A percentile compares a stretch with the other conserved stretches of the same genome.
Conservation (phyloP, 2,888 invertebrate genomes). For the Lasioglossum vierecki region DNA sequence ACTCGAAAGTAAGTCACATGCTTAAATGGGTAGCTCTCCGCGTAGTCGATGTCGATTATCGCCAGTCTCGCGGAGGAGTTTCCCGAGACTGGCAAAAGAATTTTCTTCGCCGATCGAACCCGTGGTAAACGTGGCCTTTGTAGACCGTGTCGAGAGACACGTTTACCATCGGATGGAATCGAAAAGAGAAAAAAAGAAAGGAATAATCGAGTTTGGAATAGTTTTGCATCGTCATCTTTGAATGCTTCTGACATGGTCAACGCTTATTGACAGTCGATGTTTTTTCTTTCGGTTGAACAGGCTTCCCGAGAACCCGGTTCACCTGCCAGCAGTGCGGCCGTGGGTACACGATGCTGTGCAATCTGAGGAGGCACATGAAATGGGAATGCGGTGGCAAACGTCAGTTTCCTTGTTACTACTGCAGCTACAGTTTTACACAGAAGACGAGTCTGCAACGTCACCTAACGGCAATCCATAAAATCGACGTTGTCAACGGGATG, state of each 20-base stretch:
- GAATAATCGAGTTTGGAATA: neutral
- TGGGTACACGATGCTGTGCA: constrained; percentile 74
- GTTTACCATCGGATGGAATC: constrained; percentile 24
- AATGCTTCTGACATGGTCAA: neutral
- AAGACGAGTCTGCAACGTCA: constrained; percentile 81
- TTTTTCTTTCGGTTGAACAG: constrained; percentile 71
- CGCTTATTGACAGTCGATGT: constrained; percentile 40
- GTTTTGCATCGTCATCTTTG: neutral
- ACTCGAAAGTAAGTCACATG: constrained; percentile 14
- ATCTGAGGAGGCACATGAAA: constrained; percentile 79
- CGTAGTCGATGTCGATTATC: neutral
- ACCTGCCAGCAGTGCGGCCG: constrained; percentile 75
- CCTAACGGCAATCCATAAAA: constrained; percentile 80
- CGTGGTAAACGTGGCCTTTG: neutral
- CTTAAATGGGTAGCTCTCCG: constrained; percentile 9
- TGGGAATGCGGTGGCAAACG: constrained; percentile 82
- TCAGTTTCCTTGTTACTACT: constrained; percentile 79
- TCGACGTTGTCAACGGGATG: constrained; percentile 56
- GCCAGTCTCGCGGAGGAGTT: neutral
- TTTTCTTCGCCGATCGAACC: neutral
- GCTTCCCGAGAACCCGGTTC: constrained; percentile 64
- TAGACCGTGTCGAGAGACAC: constrained; percentile 1
- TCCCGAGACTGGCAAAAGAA: neutral
- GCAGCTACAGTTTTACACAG: constrained; percentile 79
- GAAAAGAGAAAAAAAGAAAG: neutral